Base-by-base conservation (phyloP, 2,797 vertebrate species). In the Dromococcyx pavoninus region DNA sequence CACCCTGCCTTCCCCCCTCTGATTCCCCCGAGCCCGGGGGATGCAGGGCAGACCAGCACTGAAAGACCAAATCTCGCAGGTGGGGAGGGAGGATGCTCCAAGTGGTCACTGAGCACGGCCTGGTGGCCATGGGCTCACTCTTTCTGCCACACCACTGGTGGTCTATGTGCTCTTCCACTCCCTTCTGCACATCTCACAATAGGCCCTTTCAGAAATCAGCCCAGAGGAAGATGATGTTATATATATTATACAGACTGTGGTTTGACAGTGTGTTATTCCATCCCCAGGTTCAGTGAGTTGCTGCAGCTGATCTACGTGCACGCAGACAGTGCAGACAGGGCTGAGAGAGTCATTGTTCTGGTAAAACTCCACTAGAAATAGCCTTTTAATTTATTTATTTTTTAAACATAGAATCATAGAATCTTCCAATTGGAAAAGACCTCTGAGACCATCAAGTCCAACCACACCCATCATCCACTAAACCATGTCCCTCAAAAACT, bases 1-100 rank as follows among this genome's bases (percentile, higher is more conserved):
- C 8, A 32, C 78, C 23, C 17, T n/a, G 57, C 48, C 39, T n/a
- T 0, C 2, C 28, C 30, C 10, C 0, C 14, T 28, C 44, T 2
- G 5, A 0, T 21, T 25, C 32, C 41, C 39, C 69, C 0, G 43
- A 17, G 43, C 43, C 43, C 43, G 44, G 43, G 16, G 43, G 43
- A 18, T 0, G 0, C 32, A 2, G 64, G 58, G 58, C 50, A 10
- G 27, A 5, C 12, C 4, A 1, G 15, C 53, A 0, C 0, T 6
- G 74, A 25, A 33, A 56, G 1, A 32, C 41, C 64, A 1, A 4
- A 16, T 0, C 54, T 1, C 9, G 8, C 28, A 2, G 51, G 15
- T 3, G 65, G 18, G 24, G 25, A 51, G 18, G 35, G 43, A 37
- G 43, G 73, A 57, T 79, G 71, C 71, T 41, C 33, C 1, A 2